Evolutionary conservation across 2,888 invertebrate species (phyloP), one percentile per base, ranked within the genome.

Genomic region (Chrysolina haemoptera): DNA sequence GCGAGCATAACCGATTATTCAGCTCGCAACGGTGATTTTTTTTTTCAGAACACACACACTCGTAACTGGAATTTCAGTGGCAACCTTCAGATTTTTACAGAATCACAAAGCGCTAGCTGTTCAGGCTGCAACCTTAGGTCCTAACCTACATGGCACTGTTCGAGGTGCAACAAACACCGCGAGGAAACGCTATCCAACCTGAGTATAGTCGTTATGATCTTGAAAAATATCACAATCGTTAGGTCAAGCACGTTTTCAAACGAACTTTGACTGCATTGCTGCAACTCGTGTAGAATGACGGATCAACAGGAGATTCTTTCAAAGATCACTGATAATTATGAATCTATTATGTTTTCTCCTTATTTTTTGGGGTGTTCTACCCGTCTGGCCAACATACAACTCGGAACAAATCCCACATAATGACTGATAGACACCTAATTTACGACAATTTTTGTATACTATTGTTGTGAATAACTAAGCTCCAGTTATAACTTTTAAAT

Each of bases 161-260:
- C 83, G 78, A 83, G 82, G 78, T 76, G 65, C 74, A 71, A 76
- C 73, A 67, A 62, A 68, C 71, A 71, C 71, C 80, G 79, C 79
- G 82, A 86, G 84, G 83, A 85, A 86, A 86, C 85, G 84, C 86
- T 85, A 84, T 85, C 84, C 85, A 85, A 86, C 87, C 87, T 87
- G 87, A 87, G 86, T 86, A 84, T 78, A 35, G 9, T 84, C 75
- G 69, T 71, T 65, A 41, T 11, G 20, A 66, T 66, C 62, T 75
- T 63, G 75, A 76, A 76, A 73, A 76, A 77, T 74, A 65, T 68
- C 20, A 46, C n/a, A 16, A 48, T 27, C 14, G 14, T 40, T 35
- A 48, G 6, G 27, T 6, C 22, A 16, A 69, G n/a, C 46, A n/a
- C 27, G 22, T n/a, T n/a, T 14, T 18, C 35, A 41, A 67, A 50